Conservation (phyloP, 2,797 vertebrate genomes). For the Tangara arthus region DNA sequence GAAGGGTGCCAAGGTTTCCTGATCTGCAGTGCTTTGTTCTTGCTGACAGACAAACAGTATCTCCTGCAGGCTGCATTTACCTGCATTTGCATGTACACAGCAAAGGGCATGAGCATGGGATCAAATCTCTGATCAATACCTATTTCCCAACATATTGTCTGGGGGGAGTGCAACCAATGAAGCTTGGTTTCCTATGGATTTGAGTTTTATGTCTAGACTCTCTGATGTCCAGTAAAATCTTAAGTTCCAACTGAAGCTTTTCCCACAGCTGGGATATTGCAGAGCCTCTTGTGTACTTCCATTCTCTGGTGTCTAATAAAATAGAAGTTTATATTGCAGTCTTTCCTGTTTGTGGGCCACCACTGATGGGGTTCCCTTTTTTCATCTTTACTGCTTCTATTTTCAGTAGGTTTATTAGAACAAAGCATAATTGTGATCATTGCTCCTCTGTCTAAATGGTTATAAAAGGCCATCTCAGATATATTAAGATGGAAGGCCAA, state of each 20-base stretch:
- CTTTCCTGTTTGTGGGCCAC: background rate
- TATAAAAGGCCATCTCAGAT: background rate
- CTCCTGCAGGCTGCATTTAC: background rate
- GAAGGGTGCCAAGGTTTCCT: conserved; percentile 11
- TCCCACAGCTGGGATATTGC: background rate
- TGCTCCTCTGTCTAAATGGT: background rate
- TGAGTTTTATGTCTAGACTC: background rate
- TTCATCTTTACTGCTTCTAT: background rate
- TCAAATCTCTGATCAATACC: background rate
- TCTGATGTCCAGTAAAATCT: background rate
- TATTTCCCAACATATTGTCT: background rate
- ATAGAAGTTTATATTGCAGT: background rate
- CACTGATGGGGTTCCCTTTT: background rate
- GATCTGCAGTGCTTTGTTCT: conserved; percentile 4
- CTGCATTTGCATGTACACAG: background rate
- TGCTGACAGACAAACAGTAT: background rate
- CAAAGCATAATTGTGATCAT: background rate
- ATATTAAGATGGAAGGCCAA: background rate
- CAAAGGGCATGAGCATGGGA: background rate
- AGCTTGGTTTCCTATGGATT: background rate
- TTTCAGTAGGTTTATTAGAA: background rate
- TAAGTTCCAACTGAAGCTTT: background rate
- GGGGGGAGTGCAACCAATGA: background rate
- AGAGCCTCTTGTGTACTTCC: background rate
- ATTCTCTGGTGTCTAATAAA: conserved; percentile 17